Evolutionary conservation across 2,113 vertebrate species (phyloP).

Genomic region (Equus quagga): DNA sequence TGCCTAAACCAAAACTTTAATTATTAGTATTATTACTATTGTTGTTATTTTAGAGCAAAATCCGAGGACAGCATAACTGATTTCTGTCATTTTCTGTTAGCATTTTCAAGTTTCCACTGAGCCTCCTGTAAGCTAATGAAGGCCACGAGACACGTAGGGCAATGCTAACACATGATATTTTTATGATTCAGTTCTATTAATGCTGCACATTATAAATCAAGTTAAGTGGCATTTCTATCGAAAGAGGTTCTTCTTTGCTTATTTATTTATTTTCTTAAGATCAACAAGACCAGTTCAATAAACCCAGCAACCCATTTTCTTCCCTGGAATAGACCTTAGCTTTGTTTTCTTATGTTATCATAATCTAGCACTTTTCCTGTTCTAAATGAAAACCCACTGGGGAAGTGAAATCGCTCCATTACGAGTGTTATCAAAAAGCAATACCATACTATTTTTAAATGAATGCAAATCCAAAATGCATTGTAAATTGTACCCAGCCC

Average conservation of each 20-base stretch:
- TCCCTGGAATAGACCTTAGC: constrained; percentile 59
- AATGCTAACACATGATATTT: constrained; percentile 62
- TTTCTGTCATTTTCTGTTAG: constrained; percentile 53
- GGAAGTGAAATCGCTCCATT: constrained; percentile 68
- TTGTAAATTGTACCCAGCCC: constrained; percentile 45
- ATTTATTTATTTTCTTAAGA: constrained; percentile 71
- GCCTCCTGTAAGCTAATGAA: constrained; percentile 75
- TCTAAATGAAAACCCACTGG: constrained; percentile 60
- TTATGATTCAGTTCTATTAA: constrained; percentile 81
- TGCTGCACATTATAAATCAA: constrained; percentile 83
- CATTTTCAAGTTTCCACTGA: constrained; percentile 60
- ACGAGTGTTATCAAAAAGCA: constrained; percentile 74
- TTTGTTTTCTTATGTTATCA: constrained; percentile 81
- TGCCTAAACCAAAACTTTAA: constrained; percentile 49
- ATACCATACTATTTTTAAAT: constrained; percentile 67
- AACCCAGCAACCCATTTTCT: constrained; percentile 71
- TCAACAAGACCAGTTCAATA: constrained; percentile 62
- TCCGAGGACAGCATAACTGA: background rate
- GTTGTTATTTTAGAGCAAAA: constrained; percentile 54
- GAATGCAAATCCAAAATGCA: constrained; percentile 13
- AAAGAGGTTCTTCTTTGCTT: constrained; percentile 73
- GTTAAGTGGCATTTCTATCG: constrained; percentile 82
- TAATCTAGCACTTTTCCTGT: constrained; percentile 64
- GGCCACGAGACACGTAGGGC: background rate
- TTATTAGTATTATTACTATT: background rate